Evolutionary conservation across 2,888 invertebrate genomes (phyloP).

Genomic region (Scaptomyza flava): DNA sequence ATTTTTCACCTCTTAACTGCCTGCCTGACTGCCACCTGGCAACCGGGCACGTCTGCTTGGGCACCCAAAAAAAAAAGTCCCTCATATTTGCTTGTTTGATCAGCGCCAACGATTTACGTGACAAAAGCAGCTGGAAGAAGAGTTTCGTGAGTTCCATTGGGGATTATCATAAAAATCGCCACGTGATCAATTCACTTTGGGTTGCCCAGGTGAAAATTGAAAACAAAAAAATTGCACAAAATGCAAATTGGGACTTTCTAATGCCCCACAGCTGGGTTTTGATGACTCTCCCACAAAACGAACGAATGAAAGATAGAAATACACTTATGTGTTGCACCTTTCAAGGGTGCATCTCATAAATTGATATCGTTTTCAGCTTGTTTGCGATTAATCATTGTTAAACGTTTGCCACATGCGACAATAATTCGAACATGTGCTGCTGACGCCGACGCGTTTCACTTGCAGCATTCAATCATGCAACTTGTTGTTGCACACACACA

Average conservation of each 20-base stretch:
- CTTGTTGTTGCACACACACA: constrained; percentile 15
- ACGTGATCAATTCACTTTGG: constrained; percentile 58
- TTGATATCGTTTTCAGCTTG: constrained; percentile 13
- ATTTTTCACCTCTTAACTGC: constrained; percentile 41
- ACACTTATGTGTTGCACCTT: not conserved
- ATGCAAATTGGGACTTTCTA: constrained; percentile 52
- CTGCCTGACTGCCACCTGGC: constrained; percentile 37
- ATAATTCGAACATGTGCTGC: constrained; percentile 9
- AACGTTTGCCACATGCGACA: constrained; percentile 39
- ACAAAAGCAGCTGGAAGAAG: constrained; percentile 41
- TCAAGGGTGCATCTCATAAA: constrained; percentile 73
- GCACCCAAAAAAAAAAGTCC: constrained; percentile 10
- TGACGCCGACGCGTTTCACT: constrained; percentile 44
- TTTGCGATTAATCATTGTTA: constrained; percentile 48
- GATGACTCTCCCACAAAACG: not conserved
- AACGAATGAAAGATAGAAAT: not conserved
- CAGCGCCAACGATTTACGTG: constrained; percentile 59
- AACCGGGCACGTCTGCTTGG: constrained; percentile 38
- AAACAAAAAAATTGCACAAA: constrained; percentile 28
- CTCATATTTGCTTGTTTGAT: constrained; percentile 66
- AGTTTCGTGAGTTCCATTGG: constrained; percentile 5
- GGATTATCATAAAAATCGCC: constrained; percentile 73
- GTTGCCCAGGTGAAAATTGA: constrained; percentile 44
- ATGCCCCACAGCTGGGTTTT: constrained; percentile 18
- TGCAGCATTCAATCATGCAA: constrained; percentile 51